Evolutionary conservation across 2,113 vertebrate species (phyloP).

Genomic region (Pedionomus torquatus): DNA sequence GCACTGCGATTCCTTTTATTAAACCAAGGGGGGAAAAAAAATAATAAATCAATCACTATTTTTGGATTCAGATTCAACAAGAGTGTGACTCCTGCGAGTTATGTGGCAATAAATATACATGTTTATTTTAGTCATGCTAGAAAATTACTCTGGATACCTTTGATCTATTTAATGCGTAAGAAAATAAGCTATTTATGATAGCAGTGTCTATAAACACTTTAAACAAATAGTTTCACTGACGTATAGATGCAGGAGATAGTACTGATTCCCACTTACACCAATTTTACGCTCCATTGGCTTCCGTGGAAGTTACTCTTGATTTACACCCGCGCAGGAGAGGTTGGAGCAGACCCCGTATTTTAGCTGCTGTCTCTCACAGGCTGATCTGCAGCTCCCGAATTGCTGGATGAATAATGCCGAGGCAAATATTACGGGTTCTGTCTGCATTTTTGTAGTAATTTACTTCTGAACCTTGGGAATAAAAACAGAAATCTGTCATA

Average conservation of each 20-base stretch:
- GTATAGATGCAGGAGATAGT: background rate
- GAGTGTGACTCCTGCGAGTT: background rate
- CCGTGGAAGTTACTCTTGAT: conserved; percentile 28
- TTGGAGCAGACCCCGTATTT: conserved; percentile 19
- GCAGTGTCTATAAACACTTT: background rate
- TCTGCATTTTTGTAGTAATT: conserved; percentile 42
- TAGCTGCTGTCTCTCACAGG: background rate
- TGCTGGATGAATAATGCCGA: conserved; percentile 35
- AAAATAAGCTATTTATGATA: conserved; percentile 52
- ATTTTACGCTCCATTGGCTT: conserved; percentile 46
- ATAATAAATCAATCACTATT: conserved; percentile 49
- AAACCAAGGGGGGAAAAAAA: conserved; percentile 48
- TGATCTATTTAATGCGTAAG: conserved; percentile 42
- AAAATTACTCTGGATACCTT: conserved; percentile 46
- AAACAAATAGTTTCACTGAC: conserved; percentile 40
- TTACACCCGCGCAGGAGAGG: background rate
- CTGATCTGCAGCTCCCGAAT: background rate
- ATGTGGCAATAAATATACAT: conserved; percentile 5
- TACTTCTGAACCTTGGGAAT: conserved; percentile 60
- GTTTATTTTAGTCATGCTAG: background rate
- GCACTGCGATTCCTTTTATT: conserved; percentile 47
- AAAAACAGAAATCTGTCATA: conserved; percentile 38
- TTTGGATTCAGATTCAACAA: conserved; percentile 2
- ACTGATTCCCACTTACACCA: conserved; percentile 35
- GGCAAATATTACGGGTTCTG: conserved; percentile 1